These are phyloP conservation scores for Tromatobia lineatoria DNA, from an alignment of 2,888 invertebrate species.

Conservation along the genomic window DNA sequence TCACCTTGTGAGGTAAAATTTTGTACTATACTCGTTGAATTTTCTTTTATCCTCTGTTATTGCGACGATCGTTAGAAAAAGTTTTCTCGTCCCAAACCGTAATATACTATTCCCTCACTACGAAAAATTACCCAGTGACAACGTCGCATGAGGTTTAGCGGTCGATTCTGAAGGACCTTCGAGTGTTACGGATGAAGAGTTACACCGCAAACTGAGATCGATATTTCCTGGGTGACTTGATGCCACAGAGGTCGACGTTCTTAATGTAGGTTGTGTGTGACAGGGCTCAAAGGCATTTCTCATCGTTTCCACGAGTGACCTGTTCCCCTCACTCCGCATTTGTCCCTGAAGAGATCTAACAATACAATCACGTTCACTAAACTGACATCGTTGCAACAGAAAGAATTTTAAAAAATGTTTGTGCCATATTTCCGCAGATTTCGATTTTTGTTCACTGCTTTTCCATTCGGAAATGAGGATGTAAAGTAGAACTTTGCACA, in stretches of 20 bases:
- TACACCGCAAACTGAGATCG: slow-evolving; percentile 11
- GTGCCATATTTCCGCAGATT: too few relatives aligned
- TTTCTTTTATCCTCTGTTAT: too few relatives aligned
- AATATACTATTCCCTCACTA: neutral
- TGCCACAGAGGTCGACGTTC: slow-evolving; percentile 24
- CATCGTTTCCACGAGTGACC: neutral
- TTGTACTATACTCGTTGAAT: too few relatives aligned
- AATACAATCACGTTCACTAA: neutral
- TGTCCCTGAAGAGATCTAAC: neutral
- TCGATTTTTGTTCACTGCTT: too few relatives aligned
- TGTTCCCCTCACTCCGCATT: neutral
- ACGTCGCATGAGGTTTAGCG: neutral
- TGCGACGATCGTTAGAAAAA: too few relatives aligned
- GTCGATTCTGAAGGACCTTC: neutral
- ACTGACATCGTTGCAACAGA: neutral
- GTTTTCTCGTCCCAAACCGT: too few relatives aligned
- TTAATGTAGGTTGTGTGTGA: slow-evolving; percentile 3
- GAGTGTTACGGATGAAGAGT: slow-evolving; percentile 8
- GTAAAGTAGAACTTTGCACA: too few relatives aligned
- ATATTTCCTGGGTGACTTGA: slow-evolving; percentile 42
- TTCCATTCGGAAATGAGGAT: too few relatives aligned
- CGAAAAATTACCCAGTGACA: neutral
- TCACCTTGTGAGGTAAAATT: too few relatives aligned
- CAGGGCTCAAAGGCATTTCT: neutral
- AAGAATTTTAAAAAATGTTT: too few relatives aligned